A percentile compares a stretch with the other conserved stretches of the same genome.
phyloP scores from a whole-genome alignment of 2,797 vertebrate species.

The Melanotaenia trifasciata region DNA sequence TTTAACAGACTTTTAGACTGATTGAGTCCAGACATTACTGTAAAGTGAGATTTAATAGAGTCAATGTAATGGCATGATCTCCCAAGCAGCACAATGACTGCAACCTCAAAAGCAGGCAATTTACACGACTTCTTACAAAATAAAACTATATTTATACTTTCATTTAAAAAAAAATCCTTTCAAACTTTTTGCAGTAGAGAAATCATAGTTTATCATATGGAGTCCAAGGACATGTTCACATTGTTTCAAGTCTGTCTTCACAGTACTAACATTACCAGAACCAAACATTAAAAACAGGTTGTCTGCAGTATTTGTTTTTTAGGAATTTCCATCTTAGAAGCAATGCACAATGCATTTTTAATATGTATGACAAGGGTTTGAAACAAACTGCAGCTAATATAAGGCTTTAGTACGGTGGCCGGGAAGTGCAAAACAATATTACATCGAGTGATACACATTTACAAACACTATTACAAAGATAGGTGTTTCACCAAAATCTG shows the following conservation, averaged over 20 bases:
- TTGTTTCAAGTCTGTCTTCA: background rate
- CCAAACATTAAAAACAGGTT: background rate
- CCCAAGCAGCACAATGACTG: constrained; percentile 5
- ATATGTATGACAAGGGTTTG: background rate
- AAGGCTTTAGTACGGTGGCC: background rate
- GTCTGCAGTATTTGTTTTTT: background rate
- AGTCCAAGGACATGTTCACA: constrained; percentile 14
- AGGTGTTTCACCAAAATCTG: no score
- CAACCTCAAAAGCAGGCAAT: constrained; percentile 8
- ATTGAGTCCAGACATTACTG: constrained; percentile 4
- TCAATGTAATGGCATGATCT: background rate
- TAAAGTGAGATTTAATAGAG: background rate
- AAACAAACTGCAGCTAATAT: background rate
- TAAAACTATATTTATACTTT: constrained; percentile 3
- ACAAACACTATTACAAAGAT: no score
- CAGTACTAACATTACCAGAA: background rate
- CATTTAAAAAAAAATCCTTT: background rate
- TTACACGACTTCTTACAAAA: constrained; percentile 9
- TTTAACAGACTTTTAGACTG: background rate
- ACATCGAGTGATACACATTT: no score
- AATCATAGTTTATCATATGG: background rate
- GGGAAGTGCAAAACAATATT: no score
- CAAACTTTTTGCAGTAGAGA: constrained; percentile 3
- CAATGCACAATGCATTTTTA: background rate
- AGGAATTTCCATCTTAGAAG: background rate